Base-by-base conservation (phyloP, 1,140 invertebrate genomes). In the Euwallacea fornicatus region DNA sequence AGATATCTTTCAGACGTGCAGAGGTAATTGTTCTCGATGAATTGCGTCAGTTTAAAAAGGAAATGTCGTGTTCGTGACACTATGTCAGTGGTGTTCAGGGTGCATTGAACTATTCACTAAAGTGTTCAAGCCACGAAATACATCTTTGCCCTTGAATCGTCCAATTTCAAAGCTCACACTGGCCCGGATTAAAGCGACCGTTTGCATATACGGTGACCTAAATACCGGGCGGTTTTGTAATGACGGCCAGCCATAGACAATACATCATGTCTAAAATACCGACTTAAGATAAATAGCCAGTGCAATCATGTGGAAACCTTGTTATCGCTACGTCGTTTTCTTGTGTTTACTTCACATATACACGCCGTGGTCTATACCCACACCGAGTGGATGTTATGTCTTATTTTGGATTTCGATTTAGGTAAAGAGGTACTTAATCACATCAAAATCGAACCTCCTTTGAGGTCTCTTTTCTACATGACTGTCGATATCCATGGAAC, bases 151-250 rank as follows among this genome's bases (percentile, higher is more conserved):
- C 64, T 66, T 66, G 64, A 66, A 50, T 66, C 64, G 33, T 66
- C 64, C 46, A 56, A 55, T 66, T 66, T 42, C 16, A 65, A 65
- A 41, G 7, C 21, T 65, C 46, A 65, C 46, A 65, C 62, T 56
- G 64, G 53, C 53, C 53, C 64, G 64, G 53, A 56, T 66, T 66
- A 55, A 63, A 54, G 53, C 46, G 66, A 53, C 60, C 66, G 66
- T 69, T 69, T 63, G 59, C 59, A 63, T 63, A 47, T 56, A 56
- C 42, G 11, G 42, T 72, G 75, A 76, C 76, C 76, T 77, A 77
- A 77, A 77, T 77, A 77, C 76, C 76, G 67, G 63, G 56, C 70
- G 76, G 76, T 77, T 76, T 77, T 76, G 76, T 77, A 77, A 77
- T 73, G 72, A 71, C 66, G 69, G 71, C 71, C 74, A 73, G 72